These are phyloP conservation scores for Girardinichthys multiradiatus DNA, from an alignment of 2,113 vertebrate species.

Conservation along the genomic window DNA sequence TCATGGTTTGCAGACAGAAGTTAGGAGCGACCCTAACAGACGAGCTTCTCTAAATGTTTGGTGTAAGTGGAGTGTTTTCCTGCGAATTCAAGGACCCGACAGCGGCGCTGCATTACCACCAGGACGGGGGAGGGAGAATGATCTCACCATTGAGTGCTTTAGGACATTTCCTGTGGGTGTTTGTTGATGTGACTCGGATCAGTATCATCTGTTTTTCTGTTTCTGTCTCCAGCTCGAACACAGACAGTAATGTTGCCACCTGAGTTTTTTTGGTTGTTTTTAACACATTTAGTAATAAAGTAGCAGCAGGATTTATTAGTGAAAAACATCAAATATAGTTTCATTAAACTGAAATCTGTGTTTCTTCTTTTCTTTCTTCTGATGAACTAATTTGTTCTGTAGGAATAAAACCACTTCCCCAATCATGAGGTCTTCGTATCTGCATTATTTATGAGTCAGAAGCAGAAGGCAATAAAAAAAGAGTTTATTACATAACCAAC, in stretches of 20 bases:
- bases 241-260: neutral
- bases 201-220: conserved; percentile 12
- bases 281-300: neutral
- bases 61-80: conserved; percentile 5
- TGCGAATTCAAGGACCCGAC: conserved; percentile 22
- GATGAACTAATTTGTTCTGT: neutral
- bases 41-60: neutral
- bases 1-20: neutral
- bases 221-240: neutral
- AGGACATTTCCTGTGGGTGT: conserved; percentile 53
- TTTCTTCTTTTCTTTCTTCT: neutral
- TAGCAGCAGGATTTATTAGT: neutral
- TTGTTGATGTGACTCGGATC: conserved; percentile 39
- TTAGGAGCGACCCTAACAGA: conserved; percentile 4
- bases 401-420: neutral
- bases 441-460: conserved; percentile 38
- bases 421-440: conserved; percentile 1
- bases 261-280: neutral
- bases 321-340: neutral
- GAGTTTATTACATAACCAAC: neutral
- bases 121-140: conserved; percentile 13
- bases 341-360: neutral
- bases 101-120: conserved; percentile 12
- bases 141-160: conserved; percentile 54
- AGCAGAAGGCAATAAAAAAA: neutral